Evolutionary conservation across 2,113 vertebrate species (phyloP).

Genomic region (Melanotaenia duboulayi): DNA sequence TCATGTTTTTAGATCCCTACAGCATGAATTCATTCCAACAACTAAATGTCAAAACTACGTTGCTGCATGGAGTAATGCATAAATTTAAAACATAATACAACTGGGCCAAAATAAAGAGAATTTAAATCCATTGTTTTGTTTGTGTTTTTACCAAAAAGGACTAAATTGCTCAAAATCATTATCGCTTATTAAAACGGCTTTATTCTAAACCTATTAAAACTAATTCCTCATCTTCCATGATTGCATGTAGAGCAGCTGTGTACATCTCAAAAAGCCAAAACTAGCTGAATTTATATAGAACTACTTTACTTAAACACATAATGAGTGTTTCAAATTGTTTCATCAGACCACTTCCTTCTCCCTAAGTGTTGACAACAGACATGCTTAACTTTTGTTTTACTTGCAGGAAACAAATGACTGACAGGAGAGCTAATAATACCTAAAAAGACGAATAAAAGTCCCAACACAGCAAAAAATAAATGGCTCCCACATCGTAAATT

Average conservation of each 20-base stretch:
- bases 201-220: not conserved
- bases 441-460: slow-evolving; percentile 60
- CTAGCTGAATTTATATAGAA: slow-evolving; percentile 17
- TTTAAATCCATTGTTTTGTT: too few species aligned
- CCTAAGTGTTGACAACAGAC: slow-evolving; percentile 35
- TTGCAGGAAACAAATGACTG: slow-evolving; percentile 48
- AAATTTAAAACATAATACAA: not conserved
- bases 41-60: too few species aligned
- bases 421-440: slow-evolving; percentile 62
- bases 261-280: slow-evolving; percentile 34
- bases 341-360: slow-evolving; percentile 50
- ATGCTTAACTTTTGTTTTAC: slow-evolving; percentile 48
- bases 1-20: too few species aligned
- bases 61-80: too few species aligned
- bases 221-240: not conserved
- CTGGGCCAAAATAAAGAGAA: too few species aligned
- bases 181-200: not conserved
- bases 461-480: slow-evolving; percentile 64
- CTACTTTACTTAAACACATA: slow-evolving; percentile 41
- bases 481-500: slow-evolving; percentile 75
- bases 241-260: slow-evolving; percentile 32
- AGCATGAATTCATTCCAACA: too few species aligned
- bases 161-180: not conserved
- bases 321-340: slow-evolving; percentile 31
- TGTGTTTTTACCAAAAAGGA: not conserved